Conservation (phyloP, 2,888 invertebrate species). For the Sthenelais limicola region DNA sequence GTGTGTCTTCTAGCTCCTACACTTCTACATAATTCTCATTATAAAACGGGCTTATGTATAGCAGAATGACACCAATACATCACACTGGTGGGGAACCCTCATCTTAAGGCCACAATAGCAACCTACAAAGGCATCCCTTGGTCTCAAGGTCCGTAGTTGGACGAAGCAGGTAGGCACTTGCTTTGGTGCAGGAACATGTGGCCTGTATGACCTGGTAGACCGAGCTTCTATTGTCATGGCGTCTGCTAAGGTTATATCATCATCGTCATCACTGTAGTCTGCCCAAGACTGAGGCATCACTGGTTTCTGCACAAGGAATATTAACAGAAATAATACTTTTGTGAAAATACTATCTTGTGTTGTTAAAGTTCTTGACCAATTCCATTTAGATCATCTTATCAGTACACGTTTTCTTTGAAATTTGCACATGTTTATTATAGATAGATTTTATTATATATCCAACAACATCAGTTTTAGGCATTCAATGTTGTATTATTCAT, state of each 20-base stretch:
- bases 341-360: too few relatives aligned
- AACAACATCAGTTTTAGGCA: too few relatives aligned
- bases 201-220: conserved; percentile 1
- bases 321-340: too few relatives aligned
- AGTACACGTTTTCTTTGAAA: too few relatives aligned
- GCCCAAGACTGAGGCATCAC: conserved; percentile 26
- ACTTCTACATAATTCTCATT: background rate
- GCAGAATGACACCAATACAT: background rate
- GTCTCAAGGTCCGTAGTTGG: conserved; percentile 36
- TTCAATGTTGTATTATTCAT: too few relatives aligned
- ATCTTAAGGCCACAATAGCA: background rate
- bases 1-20: background rate
- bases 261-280: conserved; percentile 14
- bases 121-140: conserved; percentile 45
- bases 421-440: too few relatives aligned
- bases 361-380: too few relatives aligned
- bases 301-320: conserved; percentile 6
- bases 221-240: conserved; percentile 30
- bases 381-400: too few relatives aligned
- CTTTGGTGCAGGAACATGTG: background rate
- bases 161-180: conserved; percentile 33
- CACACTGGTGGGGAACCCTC: background rate
- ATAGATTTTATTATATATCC: too few relatives aligned
- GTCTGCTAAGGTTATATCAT: conserved; percentile 13
- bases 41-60: background rate